Conservation (phyloP, 1,140 invertebrate genomes). For the Phocides pigmalion region DNA sequence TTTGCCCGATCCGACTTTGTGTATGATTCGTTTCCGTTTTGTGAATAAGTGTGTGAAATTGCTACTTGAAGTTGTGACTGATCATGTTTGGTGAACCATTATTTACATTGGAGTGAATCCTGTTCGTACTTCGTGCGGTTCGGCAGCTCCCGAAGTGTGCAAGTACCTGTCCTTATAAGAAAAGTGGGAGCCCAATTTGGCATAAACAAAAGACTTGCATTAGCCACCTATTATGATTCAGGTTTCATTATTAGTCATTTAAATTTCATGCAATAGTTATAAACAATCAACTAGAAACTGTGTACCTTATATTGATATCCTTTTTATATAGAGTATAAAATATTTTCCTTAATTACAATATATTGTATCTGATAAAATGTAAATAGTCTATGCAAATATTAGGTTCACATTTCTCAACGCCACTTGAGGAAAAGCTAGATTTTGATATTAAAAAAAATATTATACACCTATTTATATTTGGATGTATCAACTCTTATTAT, state of each 20-base stretch:
- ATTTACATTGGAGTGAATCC: conserved; percentile 40
- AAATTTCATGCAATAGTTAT: neutral
- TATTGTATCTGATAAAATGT: too few species aligned
- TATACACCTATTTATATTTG: too few species aligned
- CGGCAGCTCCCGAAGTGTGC: conserved; percentile 2
- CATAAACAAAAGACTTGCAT: conserved; percentile 15
- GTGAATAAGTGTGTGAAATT: conserved; percentile 7
- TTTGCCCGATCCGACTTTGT: conserved; percentile 55
- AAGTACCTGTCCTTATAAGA: conserved; percentile 14
- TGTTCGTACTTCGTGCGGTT: too few species aligned
- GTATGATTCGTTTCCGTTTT: conserved; percentile 30
- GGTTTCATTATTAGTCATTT: conserved; percentile 12
- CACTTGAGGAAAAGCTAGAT: too few species aligned
- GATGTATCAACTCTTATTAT: too few species aligned
- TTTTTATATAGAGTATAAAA: too few species aligned
- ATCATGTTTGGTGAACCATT: conserved; percentile 27
- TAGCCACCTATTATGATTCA: conserved; percentile 11
- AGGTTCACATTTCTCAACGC: too few species aligned
- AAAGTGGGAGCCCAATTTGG: conserved; percentile 8
- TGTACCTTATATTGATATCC: too few species aligned
- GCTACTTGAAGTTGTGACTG: neutral
- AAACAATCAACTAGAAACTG: neutral
- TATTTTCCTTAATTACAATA: too few species aligned
- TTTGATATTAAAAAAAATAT: too few species aligned
- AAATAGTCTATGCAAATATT: too few species aligned